Conservation (phyloP, 2,113 vertebrate species). For the Catharus bicknelli region DNA sequence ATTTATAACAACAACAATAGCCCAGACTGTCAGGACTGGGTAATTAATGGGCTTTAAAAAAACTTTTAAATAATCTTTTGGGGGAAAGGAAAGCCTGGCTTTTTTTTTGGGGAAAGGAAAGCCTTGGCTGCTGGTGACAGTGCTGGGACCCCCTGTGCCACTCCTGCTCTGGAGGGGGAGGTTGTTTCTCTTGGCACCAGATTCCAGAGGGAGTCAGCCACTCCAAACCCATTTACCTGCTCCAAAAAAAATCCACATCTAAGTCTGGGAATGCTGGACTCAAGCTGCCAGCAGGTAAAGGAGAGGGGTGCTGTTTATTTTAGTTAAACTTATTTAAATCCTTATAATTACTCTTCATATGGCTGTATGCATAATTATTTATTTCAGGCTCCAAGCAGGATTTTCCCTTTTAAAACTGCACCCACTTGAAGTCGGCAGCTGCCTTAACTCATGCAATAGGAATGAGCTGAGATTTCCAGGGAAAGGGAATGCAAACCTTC, state of each 20-base stretch:
- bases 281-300: not conserved
- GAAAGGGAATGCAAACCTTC: constrained; percentile 6
- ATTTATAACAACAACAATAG: not conserved
- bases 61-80: not conserved
- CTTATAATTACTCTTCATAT: not conserved
- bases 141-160: not conserved
- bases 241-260: not conserved
- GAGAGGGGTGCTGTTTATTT: not conserved
- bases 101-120: not conserved
- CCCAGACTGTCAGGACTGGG: not conserved
- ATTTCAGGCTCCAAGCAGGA: constrained; percentile 30
- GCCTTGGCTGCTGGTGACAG: not conserved
- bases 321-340: not conserved
- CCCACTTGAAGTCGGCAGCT: not conserved
- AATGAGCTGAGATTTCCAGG: constrained; percentile 46
- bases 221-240: not conserved
- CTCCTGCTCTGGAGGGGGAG: not conserved
- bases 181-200: not conserved
- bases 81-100: not conserved
- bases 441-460: constrained; percentile 17
- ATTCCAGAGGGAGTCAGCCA: not conserved
- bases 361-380: not conserved
- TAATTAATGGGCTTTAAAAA: not conserved
- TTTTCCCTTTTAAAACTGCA: constrained; percentile 30
- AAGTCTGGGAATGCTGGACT: not conserved